Evolutionary conservation across 37 sponge, comb jelly and placozoan species (phyloP).

Genomic region (Haliclona indistincta): DNA sequence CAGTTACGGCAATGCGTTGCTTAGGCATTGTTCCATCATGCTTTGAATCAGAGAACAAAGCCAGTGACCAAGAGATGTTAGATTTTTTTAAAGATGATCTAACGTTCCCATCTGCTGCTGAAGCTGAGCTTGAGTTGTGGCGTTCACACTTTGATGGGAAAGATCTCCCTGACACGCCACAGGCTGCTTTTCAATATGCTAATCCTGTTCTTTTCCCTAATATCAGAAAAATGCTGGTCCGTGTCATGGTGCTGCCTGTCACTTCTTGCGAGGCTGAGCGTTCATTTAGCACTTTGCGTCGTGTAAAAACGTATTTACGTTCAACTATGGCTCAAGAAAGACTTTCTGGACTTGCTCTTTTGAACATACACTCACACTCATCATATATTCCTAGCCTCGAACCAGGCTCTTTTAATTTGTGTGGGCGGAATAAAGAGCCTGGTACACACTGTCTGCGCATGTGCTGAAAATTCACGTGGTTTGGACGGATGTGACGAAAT

Average conservation of each 20-base stretch:
- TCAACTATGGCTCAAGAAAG: constrained; percentile 38
- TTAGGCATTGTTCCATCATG: constrained; percentile 43
- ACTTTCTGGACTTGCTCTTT: constrained; percentile 40
- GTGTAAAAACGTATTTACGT: constrained; percentile 46
- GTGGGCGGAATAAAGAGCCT: too few relatives aligned
- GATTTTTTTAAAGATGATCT: constrained; percentile 35
- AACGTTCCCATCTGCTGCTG: constrained; percentile 15
- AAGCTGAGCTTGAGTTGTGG: constrained; percentile 52
- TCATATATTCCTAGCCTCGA: too few relatives aligned
- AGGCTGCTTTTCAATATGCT: constrained; percentile 31
- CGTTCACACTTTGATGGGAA: not conserved
- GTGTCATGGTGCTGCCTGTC: constrained; percentile 36
- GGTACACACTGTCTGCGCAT: too few relatives aligned
- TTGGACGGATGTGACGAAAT: too few relatives aligned
- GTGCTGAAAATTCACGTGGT: too few relatives aligned
- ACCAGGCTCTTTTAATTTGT: too few relatives aligned
- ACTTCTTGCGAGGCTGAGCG: constrained; percentile 44
- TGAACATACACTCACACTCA: constrained; percentile 29
- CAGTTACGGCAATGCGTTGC: constrained; percentile 19
- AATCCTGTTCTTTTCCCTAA: constrained; percentile 32
- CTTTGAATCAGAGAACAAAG: not conserved
- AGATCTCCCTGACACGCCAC: constrained; percentile 21
- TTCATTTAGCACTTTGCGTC: constrained; percentile 33
- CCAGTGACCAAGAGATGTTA: constrained; percentile 19
- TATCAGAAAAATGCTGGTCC: constrained; percentile 6